Conservation (phyloP, 2,888 invertebrate genomes). For the Aspidiotus destructor region DNA sequence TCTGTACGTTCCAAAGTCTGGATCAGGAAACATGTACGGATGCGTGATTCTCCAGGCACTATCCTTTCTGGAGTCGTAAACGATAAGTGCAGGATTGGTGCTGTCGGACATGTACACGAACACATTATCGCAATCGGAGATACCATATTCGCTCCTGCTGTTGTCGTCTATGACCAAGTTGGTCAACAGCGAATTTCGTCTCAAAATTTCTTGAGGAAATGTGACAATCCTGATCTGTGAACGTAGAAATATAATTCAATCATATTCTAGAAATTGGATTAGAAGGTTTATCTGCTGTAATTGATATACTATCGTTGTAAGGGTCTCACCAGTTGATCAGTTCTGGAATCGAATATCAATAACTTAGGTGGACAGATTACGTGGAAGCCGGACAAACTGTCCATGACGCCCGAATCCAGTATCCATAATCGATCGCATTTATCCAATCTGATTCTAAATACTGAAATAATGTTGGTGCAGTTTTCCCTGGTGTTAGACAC, state of each 20-base stretch:
- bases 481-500: constrained; percentile 58
- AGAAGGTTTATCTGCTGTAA: background rate
- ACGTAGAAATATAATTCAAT: background rate
- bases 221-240: constrained; percentile 50
- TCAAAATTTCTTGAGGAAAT: constrained; percentile 57
- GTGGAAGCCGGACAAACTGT: constrained; percentile 58
- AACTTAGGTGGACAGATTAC: constrained; percentile 68
- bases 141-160: constrained; percentile 46
- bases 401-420: constrained; percentile 64
- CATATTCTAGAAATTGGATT: background rate
- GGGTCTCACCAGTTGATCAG: constrained; percentile 53
- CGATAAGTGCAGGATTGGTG: constrained; percentile 57
- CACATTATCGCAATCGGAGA: constrained; percentile 59
- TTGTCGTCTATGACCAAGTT: constrained; percentile 65
- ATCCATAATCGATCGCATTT: constrained; percentile 77
- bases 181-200: constrained; percentile 66
- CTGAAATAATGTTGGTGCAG: constrained; percentile 67
- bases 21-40: constrained; percentile 77
- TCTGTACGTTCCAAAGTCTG: constrained; percentile 57
- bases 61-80: constrained; percentile 62
- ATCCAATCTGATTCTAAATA: constrained; percentile 65
- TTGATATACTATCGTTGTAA: background rate
- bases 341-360: constrained; percentile 65
- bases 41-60: constrained; percentile 71
- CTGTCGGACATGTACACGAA: constrained; percentile 74